Evolutionary conservation across 2,113 vertebrate genomes (phyloP).

Genomic region (Nesoenas mayeri): DNA sequence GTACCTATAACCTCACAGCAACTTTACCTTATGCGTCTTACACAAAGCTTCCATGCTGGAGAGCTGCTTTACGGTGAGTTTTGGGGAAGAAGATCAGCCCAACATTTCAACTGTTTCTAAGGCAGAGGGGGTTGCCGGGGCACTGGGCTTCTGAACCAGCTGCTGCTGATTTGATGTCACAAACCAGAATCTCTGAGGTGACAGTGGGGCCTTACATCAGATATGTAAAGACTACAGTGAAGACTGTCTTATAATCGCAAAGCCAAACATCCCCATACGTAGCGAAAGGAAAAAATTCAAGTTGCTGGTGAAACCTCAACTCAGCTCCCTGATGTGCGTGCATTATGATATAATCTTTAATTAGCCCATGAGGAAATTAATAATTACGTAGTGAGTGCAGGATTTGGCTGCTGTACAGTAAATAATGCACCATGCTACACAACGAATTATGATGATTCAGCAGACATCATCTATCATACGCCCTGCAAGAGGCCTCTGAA

Average conservation of each 20-base stretch:
- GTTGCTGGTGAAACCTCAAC: not conserved
- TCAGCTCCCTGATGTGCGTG: not conserved
- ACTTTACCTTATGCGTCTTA: not conserved
- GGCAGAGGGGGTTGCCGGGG: not conserved
- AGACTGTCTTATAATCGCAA: not conserved
- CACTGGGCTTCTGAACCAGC: not conserved
- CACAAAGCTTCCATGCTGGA: not conserved
- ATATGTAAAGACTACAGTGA: not conserved
- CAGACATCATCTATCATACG: not conserved
- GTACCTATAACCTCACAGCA: not conserved
- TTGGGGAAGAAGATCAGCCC: not conserved
- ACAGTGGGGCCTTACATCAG: not conserved
- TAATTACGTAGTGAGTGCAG: not conserved
- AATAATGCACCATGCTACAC: not conserved
- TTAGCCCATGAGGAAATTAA: conserved; percentile 50
- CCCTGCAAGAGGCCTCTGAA: not conserved
- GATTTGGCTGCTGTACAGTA: conserved; percentile 36
- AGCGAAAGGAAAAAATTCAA: not conserved
- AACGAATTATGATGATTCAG: conserved; percentile 4
- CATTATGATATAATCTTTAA: conserved; percentile 52
- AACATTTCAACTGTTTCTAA: not conserved
- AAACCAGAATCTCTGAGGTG: not conserved
- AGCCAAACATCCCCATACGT: not conserved
- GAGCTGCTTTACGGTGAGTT: not conserved
- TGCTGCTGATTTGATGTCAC: not conserved